phyloP scores from a whole-genome alignment of 2,797 vertebrate genomes.

The Sebastes cheni region DNA sequence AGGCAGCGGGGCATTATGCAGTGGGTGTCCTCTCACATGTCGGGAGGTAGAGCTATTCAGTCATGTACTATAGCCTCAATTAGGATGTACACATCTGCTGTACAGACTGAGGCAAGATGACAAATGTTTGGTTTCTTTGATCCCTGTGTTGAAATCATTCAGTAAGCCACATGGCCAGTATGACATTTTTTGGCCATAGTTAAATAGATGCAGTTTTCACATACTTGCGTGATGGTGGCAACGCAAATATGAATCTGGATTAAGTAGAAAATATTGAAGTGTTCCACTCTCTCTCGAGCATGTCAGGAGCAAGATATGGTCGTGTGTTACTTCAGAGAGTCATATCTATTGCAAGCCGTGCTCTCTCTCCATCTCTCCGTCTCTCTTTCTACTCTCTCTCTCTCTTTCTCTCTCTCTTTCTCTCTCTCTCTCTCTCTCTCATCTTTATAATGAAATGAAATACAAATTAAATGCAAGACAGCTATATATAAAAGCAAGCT shows the following conservation, averaged over 20 bases:
- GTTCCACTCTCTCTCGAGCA: conserved; percentile 30
- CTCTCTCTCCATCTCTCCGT: not conserved
- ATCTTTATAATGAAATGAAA: not conserved
- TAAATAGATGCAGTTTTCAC: conserved; percentile 26
- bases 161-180: not conserved
- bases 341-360: not conserved
- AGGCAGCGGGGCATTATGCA: not conserved
- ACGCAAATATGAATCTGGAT: conserved; percentile 45
- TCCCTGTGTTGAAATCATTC: not conserved
- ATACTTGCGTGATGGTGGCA: not conserved
- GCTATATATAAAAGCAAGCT: not conserved
- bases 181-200: not conserved
- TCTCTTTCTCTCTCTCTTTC: not conserved
- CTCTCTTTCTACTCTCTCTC: not conserved
- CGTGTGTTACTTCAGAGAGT: not conserved
- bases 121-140: not conserved
- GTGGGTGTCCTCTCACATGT: conserved; percentile 11
- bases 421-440: not conserved
- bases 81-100: conserved; percentile 11
- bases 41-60: conserved; percentile 2
- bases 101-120: not conserved
- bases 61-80: not conserved
- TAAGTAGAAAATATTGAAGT: conserved; percentile 27
- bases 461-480: not conserved
- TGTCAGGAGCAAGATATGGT: not conserved